These are phyloP conservation scores for Melozone crissalis DNA, from an alignment of 2,113 vertebrate species.

Conservation along the genomic window DNA sequence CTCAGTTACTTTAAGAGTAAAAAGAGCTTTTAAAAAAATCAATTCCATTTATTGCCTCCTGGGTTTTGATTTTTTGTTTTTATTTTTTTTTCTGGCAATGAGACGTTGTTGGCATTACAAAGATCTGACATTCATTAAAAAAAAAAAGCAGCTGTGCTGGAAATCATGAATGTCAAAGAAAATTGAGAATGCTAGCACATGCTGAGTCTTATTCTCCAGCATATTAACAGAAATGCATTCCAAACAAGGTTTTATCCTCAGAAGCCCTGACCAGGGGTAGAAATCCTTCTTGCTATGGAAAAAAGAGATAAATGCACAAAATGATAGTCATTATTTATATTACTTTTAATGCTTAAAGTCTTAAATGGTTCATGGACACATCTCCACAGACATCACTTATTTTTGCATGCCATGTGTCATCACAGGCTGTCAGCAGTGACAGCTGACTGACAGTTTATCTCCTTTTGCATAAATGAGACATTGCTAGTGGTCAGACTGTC, in stretches of 20 bases:
- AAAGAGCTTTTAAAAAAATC: neutral
- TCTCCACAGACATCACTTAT: neutral
- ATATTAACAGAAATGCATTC: neutral
- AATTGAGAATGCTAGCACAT: conserved; percentile 17
- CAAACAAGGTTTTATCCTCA: neutral
- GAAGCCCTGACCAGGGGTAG: neutral
- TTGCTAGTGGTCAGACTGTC: neutral
- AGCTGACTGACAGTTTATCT: neutral
- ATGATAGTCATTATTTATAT: neutral
- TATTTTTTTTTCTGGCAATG: neutral
- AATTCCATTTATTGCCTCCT: neutral
- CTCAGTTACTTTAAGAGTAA: neutral
- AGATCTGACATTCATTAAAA: neutral
- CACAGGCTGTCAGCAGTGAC: neutral
- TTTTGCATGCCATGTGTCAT: conserved; percentile 9
- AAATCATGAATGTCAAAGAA: conserved; percentile 41
- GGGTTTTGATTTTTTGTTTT: neutral
- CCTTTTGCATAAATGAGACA: neutral
- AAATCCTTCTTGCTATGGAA: neutral
- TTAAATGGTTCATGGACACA: neutral
- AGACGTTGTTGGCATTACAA: neutral
- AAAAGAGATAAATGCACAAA: neutral
- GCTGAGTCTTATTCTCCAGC: neutral
- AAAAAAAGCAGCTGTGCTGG: neutral
- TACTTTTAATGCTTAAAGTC: neutral